Evolutionary conservation across 2,113 vertebrate genomes (phyloP).

Genomic region (Steatornis caripensis): DNA sequence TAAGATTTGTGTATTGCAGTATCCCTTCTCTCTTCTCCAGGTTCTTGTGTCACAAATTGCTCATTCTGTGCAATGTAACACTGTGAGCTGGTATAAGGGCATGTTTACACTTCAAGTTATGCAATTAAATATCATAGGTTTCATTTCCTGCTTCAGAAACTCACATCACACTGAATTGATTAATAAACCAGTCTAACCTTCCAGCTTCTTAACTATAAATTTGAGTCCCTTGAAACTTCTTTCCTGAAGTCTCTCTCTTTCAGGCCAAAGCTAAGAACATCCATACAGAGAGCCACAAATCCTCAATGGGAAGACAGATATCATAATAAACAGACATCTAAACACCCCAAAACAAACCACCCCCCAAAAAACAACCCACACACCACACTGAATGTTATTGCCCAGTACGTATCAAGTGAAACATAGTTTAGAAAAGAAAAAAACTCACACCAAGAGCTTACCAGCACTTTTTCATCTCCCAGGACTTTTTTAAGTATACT

Average conservation of each 20-base stretch:
- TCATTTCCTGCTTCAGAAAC: not conserved
- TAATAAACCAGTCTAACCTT: not conserved
- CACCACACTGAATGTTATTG: not conserved
- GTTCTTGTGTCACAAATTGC: not conserved
- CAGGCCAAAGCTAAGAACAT: not conserved
- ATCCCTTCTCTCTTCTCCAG: not conserved
- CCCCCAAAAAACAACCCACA: no score
- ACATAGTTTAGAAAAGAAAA: not conserved
- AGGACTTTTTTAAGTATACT: constrained; percentile 65
- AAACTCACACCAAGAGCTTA: not conserved
- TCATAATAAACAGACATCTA: not conserved
- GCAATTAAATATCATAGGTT: not conserved
- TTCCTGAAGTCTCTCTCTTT: not conserved
- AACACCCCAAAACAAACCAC: not conserved
- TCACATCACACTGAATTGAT: not conserved
- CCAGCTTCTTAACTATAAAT: not conserved
- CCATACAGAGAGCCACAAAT: not conserved
- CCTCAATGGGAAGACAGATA: not conserved
- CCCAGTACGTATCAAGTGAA: not conserved
- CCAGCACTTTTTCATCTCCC: constrained; percentile 66
- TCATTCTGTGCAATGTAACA: not conserved
- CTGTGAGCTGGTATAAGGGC: not conserved
- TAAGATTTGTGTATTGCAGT: not conserved
- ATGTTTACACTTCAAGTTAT: not conserved
- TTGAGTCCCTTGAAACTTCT: not conserved